phyloP scores from a whole-genome alignment of 2,888 invertebrate species.

The Sepiola atlantica region DNA sequence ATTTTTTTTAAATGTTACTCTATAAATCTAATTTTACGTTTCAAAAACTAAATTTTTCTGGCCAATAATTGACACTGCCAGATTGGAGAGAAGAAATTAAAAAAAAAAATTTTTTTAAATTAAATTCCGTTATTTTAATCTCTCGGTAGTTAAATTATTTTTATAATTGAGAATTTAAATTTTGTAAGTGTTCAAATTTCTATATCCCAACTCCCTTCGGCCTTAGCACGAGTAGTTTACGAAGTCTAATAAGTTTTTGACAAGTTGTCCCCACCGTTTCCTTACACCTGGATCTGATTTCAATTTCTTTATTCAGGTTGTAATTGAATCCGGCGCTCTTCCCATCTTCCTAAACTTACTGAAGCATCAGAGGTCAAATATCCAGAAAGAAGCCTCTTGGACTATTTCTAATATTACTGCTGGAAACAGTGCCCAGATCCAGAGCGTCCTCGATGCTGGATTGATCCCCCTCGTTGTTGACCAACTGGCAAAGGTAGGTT shows the following conservation, averaged over 20 bases:
- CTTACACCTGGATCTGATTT: not conserved
- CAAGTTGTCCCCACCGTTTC: not conserved
- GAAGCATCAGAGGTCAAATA: slow-evolving; percentile 80
- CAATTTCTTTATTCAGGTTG: slow-evolving; percentile 60
- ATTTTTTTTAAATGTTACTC: too few species aligned
- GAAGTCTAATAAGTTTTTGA: too few species aligned
- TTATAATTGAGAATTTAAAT: too few species aligned
- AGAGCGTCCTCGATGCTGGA: slow-evolving; percentile 83
- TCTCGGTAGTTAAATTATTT: too few species aligned
- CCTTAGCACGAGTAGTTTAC: too few species aligned
- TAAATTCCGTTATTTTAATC: too few species aligned
- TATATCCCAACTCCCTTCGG: too few species aligned
- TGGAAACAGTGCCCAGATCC: slow-evolving; percentile 80
- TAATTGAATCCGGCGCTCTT: slow-evolving; percentile 80
- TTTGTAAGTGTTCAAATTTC: too few species aligned
- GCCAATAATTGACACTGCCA: not conserved
- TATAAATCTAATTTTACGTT: too few species aligned
- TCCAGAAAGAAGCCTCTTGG: slow-evolving; percentile 87
- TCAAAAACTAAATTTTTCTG: not conserved
- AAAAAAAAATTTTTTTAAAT: too few species aligned
- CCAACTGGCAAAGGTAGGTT: slow-evolving; percentile 79
- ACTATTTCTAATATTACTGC: slow-evolving; percentile 94
- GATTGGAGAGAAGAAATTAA: too few species aligned
- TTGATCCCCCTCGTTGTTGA: slow-evolving; percentile 82
- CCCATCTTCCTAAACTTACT: slow-evolving; percentile 81